These are phyloP conservation scores for Eilema sororculum DNA, from an alignment of 2,888 invertebrate genomes.

Conservation along the genomic window DNA sequence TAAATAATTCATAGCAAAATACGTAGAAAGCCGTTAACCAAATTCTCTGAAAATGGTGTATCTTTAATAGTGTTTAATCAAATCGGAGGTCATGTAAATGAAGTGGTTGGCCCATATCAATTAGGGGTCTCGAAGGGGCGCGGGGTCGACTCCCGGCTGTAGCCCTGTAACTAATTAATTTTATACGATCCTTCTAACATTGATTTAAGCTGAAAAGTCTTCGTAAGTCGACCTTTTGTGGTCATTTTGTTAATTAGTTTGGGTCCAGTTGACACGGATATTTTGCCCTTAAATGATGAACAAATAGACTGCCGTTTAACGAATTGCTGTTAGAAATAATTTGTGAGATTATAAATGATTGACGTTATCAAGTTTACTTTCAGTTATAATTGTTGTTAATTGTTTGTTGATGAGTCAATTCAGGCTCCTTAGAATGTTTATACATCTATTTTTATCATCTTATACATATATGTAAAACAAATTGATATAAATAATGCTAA, in stretches of 20 bases:
- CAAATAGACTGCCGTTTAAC: constrained; percentile 8
- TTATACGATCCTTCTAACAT: constrained; percentile 29
- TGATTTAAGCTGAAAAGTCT: constrained; percentile 41
- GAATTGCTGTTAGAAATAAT: neutral
- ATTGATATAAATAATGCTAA: too few species aligned
- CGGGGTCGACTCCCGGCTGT: constrained; percentile 4
- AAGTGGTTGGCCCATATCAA: constrained; percentile 38
- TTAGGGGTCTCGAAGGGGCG: constrained; percentile 30
- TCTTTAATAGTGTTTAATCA: constrained; percentile 32
- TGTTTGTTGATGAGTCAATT: too few species aligned
- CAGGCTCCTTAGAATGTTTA: too few species aligned
- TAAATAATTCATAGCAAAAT: constrained; percentile 36
- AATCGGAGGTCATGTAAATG: constrained; percentile 41
- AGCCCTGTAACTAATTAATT: constrained; percentile 37
- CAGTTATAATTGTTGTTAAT: too few species aligned
- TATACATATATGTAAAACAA: too few species aligned
- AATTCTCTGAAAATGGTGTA: constrained; percentile 29
- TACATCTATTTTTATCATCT: too few species aligned
- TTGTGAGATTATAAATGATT: neutral
- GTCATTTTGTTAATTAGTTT: constrained; percentile 32
- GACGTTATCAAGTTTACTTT: too few species aligned
- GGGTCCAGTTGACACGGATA: constrained; percentile 11
- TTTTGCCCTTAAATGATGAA: neutral
- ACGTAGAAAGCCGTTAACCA: constrained; percentile 11
- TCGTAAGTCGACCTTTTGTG: constrained; percentile 34